Percentiles rank a stretch among this genome's conserved stretches.
These are phyloP conservation scores for Pteropus alecto DNA, from an alignment of 2,113 vertebrate species.

Conservation along the genomic window DNA sequence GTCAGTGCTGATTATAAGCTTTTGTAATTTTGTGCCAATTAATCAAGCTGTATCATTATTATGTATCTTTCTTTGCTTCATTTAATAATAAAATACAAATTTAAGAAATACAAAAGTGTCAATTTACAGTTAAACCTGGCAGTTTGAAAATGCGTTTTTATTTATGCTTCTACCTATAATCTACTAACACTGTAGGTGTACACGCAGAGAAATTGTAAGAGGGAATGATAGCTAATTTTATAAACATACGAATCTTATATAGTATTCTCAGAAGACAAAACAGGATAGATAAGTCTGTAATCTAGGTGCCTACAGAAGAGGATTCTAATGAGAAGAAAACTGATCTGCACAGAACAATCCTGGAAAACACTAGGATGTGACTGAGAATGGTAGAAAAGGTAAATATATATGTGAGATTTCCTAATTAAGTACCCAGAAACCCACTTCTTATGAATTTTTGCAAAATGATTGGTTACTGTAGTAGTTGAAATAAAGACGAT, in stretches of 20 bases:
- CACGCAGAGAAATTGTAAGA: neutral
- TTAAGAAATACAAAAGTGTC: neutral
- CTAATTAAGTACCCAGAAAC: neutral
- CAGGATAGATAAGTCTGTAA: neutral
- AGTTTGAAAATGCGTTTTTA: neutral
- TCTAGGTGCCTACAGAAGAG: too few relatives aligned
- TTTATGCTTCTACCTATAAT: neutral
- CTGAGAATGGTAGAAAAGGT: neutral
- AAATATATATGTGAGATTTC: neutral
- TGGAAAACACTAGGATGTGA: neutral
- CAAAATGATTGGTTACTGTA: neutral
- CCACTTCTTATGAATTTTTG: neutral
- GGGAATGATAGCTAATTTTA: neutral
- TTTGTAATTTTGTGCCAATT: neutral
- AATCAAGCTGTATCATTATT: neutral
- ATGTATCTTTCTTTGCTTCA: neutral
- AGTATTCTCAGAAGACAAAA: neutral
- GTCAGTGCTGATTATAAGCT: neutral
- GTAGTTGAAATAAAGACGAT: neutral
- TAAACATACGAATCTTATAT: neutral
- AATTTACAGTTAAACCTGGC: neutral
- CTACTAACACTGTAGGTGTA: neutral
- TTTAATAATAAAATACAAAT: neutral
- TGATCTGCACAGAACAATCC: neutral
- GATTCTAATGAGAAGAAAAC: neutral